Evolutionary conservation across 2,797 vertebrate genomes (phyloP).

Genomic region (Gymnodraco acuticeps): DNA sequence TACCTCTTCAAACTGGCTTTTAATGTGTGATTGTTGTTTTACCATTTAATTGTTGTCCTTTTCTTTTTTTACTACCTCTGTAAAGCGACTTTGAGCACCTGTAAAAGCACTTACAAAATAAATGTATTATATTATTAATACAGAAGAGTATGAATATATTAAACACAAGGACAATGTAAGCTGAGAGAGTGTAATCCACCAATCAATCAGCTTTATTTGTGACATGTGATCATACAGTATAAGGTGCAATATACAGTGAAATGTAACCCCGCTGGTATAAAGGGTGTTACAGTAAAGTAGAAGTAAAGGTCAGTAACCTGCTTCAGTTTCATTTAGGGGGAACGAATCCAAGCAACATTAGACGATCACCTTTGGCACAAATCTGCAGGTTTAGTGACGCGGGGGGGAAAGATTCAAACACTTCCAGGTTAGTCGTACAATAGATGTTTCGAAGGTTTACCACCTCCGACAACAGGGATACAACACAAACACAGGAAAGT

Average conservation of each 20-base stretch:
- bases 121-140: too few relatives aligned
- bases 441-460: not conserved
- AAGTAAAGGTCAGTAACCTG: constrained; percentile 52
- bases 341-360: constrained; percentile 18
- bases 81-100: too few relatives aligned
- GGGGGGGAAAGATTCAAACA: not conserved
- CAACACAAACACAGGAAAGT: constrained; percentile 20
- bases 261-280: not conserved
- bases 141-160: too few relatives aligned
- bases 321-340: constrained; percentile 33
- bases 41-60: too few relatives aligned
- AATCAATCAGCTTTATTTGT: too few relatives aligned
- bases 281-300: constrained; percentile 6
- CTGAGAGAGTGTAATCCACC: not conserved
- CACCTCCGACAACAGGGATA: not conserved
- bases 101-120: too few relatives aligned
- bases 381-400: constrained; percentile 14
- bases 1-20: too few relatives aligned
- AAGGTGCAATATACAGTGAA: too few relatives aligned
- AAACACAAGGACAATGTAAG: too few relatives aligned
- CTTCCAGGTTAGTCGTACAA: not conserved
- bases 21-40: too few relatives aligned
- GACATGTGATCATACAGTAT: too few relatives aligned
- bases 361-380: constrained; percentile 30
- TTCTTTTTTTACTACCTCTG: too few relatives aligned